Conservation (phyloP, 2,888 invertebrate genomes). For the Monopis laevigella region DNA sequence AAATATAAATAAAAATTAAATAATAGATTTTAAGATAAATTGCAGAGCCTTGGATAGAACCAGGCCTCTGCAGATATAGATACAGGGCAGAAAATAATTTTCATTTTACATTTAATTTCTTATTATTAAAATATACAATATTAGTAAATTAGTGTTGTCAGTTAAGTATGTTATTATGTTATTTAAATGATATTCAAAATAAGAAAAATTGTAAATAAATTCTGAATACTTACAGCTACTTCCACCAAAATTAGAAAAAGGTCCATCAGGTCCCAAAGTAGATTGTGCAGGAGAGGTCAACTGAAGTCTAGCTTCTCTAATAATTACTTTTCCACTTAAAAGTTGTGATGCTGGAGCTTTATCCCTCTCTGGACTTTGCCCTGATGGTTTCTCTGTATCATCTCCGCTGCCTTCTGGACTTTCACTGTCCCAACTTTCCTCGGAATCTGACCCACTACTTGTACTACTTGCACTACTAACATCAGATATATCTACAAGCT, state of each 20-base stretch:
- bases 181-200: too few species aligned
- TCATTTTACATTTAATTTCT: too few species aligned
- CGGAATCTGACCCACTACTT: constrained; percentile 53
- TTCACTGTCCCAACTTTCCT: constrained; percentile 56
- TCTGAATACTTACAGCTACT: constrained; percentile 45
- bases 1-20: too few species aligned
- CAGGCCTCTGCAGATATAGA: too few species aligned
- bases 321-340: constrained; percentile 72
- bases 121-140: too few species aligned
- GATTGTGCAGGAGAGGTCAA: constrained; percentile 56
- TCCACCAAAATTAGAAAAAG: constrained; percentile 65
- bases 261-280: constrained; percentile 69
- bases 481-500: constrained; percentile 59
- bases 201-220: background rate
- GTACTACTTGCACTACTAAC: constrained; percentile 55
- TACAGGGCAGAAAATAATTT: constrained; percentile 7
- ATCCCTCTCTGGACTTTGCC: constrained; percentile 56
- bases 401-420: constrained; percentile 45
- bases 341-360: constrained; percentile 56
- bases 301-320: constrained; percentile 74
- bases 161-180: too few species aligned
- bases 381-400: constrained; percentile 43
- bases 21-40: too few species aligned
- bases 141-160: too few species aligned
- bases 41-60: too few species aligned